phyloP scores from a whole-genome alignment of 2,888 invertebrate species.

The Autographa pulchrina region DNA sequence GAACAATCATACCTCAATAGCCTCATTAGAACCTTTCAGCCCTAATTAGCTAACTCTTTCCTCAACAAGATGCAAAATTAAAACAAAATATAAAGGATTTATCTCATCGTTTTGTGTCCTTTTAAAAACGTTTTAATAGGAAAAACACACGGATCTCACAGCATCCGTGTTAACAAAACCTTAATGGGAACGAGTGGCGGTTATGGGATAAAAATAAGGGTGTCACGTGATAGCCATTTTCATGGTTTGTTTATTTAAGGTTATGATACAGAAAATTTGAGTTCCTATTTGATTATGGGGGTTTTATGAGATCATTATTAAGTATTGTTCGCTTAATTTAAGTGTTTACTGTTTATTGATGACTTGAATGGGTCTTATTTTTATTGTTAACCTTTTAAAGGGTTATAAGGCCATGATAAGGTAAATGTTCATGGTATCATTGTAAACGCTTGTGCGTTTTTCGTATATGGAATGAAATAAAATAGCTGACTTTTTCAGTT shows the following conservation, averaged over 20 bases:
- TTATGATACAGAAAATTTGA: constrained; percentile 20
- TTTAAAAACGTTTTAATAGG: constrained; percentile 55
- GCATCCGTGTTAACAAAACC: constrained; percentile 39
- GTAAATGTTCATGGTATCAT: too few relatives aligned
- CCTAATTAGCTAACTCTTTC: neutral
- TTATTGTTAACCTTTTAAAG: neutral
- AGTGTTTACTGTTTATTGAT: neutral
- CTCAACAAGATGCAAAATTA: neutral
- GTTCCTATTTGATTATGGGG: constrained; percentile 15
- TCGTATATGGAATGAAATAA: too few relatives aligned
- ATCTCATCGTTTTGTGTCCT: neutral
- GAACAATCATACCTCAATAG: too few relatives aligned
- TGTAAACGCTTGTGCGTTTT: too few relatives aligned
- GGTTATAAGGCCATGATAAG: too few relatives aligned
- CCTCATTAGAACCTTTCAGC: too few relatives aligned
- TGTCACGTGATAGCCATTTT: constrained; percentile 41
- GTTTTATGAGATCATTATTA: neutral
- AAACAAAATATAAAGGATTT: neutral
- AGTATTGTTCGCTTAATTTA: neutral
- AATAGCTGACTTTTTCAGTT: too few relatives aligned
- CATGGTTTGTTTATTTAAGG: constrained; percentile 20
- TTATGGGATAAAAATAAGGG: constrained; percentile 34
- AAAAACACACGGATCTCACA: constrained; percentile 58
- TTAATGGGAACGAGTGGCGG: constrained; percentile 14
- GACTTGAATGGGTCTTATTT: neutral